These are phyloP conservation scores for Erythrocercus mccallii DNA, from an alignment of 2,113 vertebrate species.

Conservation along the genomic window DNA sequence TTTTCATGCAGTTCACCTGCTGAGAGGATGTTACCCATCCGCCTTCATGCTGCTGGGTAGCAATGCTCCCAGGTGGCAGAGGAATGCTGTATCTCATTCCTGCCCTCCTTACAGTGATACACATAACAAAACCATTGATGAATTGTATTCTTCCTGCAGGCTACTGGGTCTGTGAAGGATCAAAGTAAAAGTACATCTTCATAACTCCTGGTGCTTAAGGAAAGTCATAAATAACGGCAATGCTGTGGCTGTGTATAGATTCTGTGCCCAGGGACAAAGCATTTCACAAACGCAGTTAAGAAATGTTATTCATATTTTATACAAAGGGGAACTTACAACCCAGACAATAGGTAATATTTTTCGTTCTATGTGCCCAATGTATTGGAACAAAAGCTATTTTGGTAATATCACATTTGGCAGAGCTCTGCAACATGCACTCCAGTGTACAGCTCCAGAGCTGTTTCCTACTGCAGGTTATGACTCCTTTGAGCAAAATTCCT, in stretches of 20 bases:
- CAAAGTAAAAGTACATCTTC: conserved; percentile 35
- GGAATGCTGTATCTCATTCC: not conserved
- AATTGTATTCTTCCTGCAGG: conserved; percentile 42
- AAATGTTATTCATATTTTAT: conserved; percentile 36
- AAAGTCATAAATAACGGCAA: conserved; percentile 30
- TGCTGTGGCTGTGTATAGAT: not conserved
- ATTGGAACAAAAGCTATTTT: conserved; percentile 36
- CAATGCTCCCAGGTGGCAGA: conserved; percentile 22
- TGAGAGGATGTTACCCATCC: not conserved
- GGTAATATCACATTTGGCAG: not conserved
- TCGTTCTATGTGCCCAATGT: not conserved
- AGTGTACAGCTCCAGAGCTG: not conserved
- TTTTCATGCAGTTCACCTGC: not conserved
- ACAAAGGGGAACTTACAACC: not conserved
- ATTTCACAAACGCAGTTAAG: not conserved
- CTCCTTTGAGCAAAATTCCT: not conserved
- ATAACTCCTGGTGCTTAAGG: conserved; percentile 15
- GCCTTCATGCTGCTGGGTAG: not conserved
- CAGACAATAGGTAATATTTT: conserved; percentile 17
- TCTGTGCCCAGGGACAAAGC: not conserved
- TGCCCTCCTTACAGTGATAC: conserved; percentile 1
- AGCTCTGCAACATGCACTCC: not conserved
- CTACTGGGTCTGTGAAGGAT: conserved; percentile 1
- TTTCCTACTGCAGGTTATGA: not conserved
- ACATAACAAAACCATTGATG: not conserved